Evolutionary conservation across 1,140 invertebrate species (phyloP).

Genomic region (Cyphomyrmex costatus): DNA sequence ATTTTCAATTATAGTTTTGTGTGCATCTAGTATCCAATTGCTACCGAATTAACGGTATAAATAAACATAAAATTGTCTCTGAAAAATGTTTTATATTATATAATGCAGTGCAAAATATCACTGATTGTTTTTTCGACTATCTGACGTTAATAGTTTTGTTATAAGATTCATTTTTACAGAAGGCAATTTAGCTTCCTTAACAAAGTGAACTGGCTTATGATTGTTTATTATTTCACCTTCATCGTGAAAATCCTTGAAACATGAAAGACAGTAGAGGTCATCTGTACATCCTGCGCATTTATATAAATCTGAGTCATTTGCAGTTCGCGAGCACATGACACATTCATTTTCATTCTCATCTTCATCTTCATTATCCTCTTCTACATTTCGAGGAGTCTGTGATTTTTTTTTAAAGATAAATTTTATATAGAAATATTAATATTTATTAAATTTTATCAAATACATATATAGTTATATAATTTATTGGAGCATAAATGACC

Average conservation of each 20-base stretch:
- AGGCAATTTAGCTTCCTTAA: conserved; percentile 12
- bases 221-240: conserved; percentile 80
- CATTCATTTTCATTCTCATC: conserved; percentile 66
- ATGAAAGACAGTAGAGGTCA: conserved; percentile 81
- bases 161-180: conserved; percentile 27
- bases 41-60: neutral
- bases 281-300: conserved; percentile 79
- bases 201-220: conserved; percentile 71
- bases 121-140: neutral
- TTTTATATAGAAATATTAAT: neutral
- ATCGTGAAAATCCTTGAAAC: conserved; percentile 82
- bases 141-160: conserved; percentile 13
- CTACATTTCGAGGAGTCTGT: neutral
- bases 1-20: neutral
- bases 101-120: neutral
- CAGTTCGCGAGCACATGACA: conserved; percentile 79
- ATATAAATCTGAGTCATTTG: conserved; percentile 65
- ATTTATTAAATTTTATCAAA: conserved; percentile 18
- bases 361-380: neutral
- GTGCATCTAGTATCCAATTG: neutral
- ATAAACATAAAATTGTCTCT: neutral
- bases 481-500: neutral
- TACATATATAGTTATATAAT: neutral
- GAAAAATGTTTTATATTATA: neutral
- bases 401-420: neutral